A percentile compares a stretch with the other conserved stretches of the same genome.
Evolutionary conservation across 2,888 invertebrate species (phyloP).

Genomic region (Lepeophtheirus nordmannii): DNA sequence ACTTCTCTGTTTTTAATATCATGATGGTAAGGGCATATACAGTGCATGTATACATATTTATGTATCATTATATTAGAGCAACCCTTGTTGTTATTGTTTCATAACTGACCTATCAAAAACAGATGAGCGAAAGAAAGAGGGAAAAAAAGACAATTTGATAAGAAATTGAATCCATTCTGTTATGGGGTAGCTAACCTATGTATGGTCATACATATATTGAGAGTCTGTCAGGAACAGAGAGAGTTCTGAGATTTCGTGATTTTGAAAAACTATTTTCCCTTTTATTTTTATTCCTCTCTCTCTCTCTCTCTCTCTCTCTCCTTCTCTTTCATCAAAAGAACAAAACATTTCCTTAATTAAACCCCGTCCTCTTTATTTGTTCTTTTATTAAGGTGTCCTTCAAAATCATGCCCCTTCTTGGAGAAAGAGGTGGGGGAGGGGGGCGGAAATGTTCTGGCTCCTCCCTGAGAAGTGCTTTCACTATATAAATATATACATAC

Average conservation of each 20-base stretch:
- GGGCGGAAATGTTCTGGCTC: not conserved
- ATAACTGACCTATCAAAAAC: constrained; percentile 5
- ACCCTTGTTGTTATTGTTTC: not conserved
- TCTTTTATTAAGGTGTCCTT: no score
- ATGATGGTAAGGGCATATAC: not conserved
- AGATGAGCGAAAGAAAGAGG: not conserved
- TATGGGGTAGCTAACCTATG: no score
- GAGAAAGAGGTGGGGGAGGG: not conserved
- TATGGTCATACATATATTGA: not conserved
- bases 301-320: no score
- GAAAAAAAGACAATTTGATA: not conserved
- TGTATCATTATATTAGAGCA: not conserved
- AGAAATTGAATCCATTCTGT: constrained; percentile 26
- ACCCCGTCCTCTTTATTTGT: no score
- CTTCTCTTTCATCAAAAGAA: no score
- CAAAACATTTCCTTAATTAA: no score
- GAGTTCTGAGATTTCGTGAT: no score
- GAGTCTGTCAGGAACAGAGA: not conserved
- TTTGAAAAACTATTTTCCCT: no score
- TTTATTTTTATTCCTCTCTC: no score
- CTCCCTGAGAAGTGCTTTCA: not conserved
- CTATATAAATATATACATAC: no score
- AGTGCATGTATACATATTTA: no score
- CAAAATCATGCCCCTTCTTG: no score
- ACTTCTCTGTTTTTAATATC: constrained; percentile 25